Evolutionary conservation across 2,113 vertebrate genomes (phyloP), one percentile per base, ranked within the genome.

Genomic region (Falco punctatus): DNA sequence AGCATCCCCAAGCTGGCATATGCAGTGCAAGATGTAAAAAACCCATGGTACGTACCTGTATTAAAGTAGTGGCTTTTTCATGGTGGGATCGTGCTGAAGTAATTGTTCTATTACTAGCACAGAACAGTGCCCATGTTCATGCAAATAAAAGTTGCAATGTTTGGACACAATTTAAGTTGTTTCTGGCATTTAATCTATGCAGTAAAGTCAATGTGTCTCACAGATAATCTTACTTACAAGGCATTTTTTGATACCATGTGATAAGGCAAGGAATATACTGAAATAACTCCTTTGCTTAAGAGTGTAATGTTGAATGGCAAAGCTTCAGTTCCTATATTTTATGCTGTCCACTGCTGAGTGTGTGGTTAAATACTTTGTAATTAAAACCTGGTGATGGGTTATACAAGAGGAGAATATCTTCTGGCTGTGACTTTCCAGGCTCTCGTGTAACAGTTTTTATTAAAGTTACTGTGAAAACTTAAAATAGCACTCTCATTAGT

Each of bases 391-490:
- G 21, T 80, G 57, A 71, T 86, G 69, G 84, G 73, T 88, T 96
- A 97, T 92, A 59, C 33, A 72, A 80, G 77, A 80, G 38, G 44
- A 83, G 27, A 72, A 5, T 84, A 22, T 92, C 55, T 86, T 62
- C 67, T 94, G 66, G 58, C 33, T 48, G 33, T 81, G 72, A 49
- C 30, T 86, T 91, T 81, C n/a, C 38, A 91, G 78, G 62, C 21
- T 92, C 83, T 91, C 84, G 52, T 48, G 13, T 85, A 85, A 75
- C 35, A 24, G 27, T 71, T 94, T 96, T 95, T 80, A 93, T 92
- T 90, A 86, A 93, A 67, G 65, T 88, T 80, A 54, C 73, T 57
- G 66, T 87, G 79, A 81, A 94, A 95, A 92, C 58, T 77, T 84
- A 72, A 97, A 96, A 77, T 91, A 86, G 66, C 8, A 0, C 21